Evolutionary conservation across 2,797 vertebrate genomes (phyloP).

Genomic region (Lophura swinhoii): DNA sequence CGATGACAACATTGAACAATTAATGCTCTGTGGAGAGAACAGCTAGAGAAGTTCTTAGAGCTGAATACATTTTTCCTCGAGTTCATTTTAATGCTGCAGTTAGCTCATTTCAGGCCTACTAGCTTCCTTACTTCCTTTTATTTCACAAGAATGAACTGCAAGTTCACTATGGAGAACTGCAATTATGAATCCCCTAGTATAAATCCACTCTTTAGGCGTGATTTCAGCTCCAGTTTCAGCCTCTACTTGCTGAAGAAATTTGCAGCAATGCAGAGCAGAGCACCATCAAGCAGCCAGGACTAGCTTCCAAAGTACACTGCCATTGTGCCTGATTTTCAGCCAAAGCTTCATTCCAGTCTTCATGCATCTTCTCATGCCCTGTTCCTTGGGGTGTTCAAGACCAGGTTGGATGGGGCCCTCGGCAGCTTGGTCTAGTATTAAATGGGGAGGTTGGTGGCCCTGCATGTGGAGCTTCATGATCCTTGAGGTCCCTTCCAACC

Average conservation of each 20-base stretch:
- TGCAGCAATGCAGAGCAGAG: neutral
- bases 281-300: accelerated
- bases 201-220: neutral
- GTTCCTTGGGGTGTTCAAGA: too few relatives aligned
- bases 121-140: neutral
- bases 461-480: too few relatives aligned
- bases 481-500: too few relatives aligned
- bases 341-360: neutral
- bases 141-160: neutral
- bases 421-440: too few relatives aligned
- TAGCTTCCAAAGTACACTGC: accelerated
- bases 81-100: neutral
- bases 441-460: too few relatives aligned
- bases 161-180: neutral
- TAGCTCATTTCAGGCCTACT: neutral
- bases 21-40: neutral
- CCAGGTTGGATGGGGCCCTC: too few relatives aligned
- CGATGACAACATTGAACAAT: neutral
- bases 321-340: neutral
- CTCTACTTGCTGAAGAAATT: neutral
- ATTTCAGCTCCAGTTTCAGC: neutral
- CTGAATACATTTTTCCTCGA: neutral
- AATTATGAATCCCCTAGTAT: neutral
- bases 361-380: accelerated
- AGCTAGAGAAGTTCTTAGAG: neutral